Evolutionary conservation across 2,888 invertebrate genomes (phyloP).

Genomic region (Agriopis marginaria): DNA sequence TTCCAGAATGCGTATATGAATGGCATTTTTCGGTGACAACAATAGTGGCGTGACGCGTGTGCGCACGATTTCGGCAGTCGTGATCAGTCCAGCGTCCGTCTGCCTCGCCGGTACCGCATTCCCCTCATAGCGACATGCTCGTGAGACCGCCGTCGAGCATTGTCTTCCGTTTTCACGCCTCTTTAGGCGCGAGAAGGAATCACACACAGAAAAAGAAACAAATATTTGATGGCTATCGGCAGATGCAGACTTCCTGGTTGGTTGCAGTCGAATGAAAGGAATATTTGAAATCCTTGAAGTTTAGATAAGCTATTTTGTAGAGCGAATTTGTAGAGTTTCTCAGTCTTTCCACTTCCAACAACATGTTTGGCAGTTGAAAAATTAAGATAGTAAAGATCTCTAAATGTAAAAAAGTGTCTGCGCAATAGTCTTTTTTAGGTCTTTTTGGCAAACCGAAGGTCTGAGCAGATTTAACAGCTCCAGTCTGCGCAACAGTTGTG

Average conservation of each 20-base stretch:
- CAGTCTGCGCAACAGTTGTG: too few species aligned
- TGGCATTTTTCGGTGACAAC: slow-evolving; percentile 38
- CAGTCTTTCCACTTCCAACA: too few species aligned
- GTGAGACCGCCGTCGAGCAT: slow-evolving; percentile 65
- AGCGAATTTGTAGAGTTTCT: too few species aligned
- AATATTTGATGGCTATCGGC: slow-evolving; percentile 15
- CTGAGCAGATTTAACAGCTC: too few species aligned
- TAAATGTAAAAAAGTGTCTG: too few species aligned
- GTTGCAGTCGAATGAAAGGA: background rate
- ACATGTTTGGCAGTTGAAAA: too few species aligned
- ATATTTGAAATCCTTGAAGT: background rate
- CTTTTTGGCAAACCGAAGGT: too few species aligned
- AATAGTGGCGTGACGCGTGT: slow-evolving; percentile 60
- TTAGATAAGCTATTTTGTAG: background rate
- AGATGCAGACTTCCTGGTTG: slow-evolving; percentile 21
- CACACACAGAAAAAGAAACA: slow-evolving; percentile 16
- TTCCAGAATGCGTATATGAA: slow-evolving; percentile 44
- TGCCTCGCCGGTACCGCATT: slow-evolving; percentile 54
- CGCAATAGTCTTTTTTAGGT: too few species aligned
- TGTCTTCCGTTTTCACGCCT: slow-evolving; percentile 71
- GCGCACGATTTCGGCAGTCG: slow-evolving; percentile 73
- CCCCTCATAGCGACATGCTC: slow-evolving; percentile 77
- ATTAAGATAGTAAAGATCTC: too few species aligned
- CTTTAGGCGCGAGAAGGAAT: slow-evolving; percentile 37
- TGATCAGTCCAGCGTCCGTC: slow-evolving; percentile 46